These are phyloP conservation scores for Paraplagusia blochii DNA, from an alignment of 2,113 vertebrate genomes.

Conservation along the genomic window DNA sequence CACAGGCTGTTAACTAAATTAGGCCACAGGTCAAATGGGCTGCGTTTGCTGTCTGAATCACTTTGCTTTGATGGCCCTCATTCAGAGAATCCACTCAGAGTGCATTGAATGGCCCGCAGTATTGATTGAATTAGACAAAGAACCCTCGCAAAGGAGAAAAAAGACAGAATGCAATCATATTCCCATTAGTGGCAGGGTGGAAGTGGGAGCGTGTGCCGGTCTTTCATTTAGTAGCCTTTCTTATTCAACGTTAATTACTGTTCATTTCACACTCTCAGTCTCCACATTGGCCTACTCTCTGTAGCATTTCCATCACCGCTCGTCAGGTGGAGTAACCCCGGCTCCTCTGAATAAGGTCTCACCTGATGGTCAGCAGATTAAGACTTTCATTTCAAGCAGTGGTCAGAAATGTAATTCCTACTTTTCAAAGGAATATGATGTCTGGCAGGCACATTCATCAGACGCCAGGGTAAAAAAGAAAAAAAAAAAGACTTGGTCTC, in stretches of 20 bases:
- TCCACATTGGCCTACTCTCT: slow-evolving; percentile 10
- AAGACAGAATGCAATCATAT: slow-evolving; percentile 70
- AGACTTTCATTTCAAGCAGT: slow-evolving; percentile 30
- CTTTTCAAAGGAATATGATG: slow-evolving; percentile 30
- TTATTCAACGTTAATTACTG: slow-evolving; percentile 70
- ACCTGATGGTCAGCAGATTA: slow-evolving; percentile 29
- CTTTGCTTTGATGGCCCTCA: slow-evolving; percentile 64
- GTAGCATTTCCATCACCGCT: slow-evolving; percentile 7
- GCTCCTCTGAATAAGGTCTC: slow-evolving; percentile 22
- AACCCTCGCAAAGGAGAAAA: slow-evolving; percentile 58
- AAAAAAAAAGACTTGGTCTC: slow-evolving; percentile 3
- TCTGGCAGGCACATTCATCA: slow-evolving; percentile 31
- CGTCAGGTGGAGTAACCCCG: slow-evolving; percentile 23
- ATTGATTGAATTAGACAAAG: slow-evolving; percentile 76
- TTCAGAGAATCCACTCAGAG: slow-evolving; percentile 65
- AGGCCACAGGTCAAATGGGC: slow-evolving; percentile 54
- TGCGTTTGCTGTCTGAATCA: slow-evolving; percentile 51
- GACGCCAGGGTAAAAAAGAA: background rate
- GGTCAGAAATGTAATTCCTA: slow-evolving; percentile 25
- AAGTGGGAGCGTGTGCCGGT: slow-evolving; percentile 43
- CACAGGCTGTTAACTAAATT: slow-evolving; percentile 40
- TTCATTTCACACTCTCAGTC: slow-evolving; percentile 60
- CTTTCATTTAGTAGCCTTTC: slow-evolving; percentile 56
- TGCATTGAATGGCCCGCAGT: slow-evolving; percentile 57
- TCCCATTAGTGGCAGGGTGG: slow-evolving; percentile 67